Evolutionary conservation across 1,140 invertebrate genomes (phyloP).

Genomic region (Melipona quadrifasciata): DNA sequence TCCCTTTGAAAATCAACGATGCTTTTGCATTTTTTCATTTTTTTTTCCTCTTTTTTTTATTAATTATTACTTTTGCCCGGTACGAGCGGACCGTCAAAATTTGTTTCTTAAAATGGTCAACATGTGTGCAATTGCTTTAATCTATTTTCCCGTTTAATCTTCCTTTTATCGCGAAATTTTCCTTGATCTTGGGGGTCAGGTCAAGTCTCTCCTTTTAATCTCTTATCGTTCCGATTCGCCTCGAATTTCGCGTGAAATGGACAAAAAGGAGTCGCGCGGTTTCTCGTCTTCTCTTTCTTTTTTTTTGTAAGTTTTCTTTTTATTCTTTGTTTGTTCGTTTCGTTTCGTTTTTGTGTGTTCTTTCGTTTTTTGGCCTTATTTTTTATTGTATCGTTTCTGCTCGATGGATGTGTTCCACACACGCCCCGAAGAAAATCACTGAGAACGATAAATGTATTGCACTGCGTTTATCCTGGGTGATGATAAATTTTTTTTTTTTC

Average conservation of each 20-base stretch:
- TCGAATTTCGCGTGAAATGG: background rate
- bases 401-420: background rate
- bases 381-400: constrained; percentile 1
- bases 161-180: background rate
- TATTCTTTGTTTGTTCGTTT: background rate
- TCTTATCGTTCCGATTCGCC: background rate
- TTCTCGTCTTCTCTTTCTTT: background rate
- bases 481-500: constrained; percentile 25
- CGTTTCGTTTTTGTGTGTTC: background rate
- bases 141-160: background rate
- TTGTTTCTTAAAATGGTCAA: constrained; percentile 10
- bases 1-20: constrained; percentile 43
- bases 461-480: constrained; percentile 48
- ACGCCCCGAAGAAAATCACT: constrained; percentile 26
- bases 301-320: background rate
- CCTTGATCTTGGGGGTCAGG: background rate
- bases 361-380: background rate
- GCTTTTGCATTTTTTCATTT: constrained; percentile 2
- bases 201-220: background rate
- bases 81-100: constrained; percentile 14
- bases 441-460: constrained; percentile 51
- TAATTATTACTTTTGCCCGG: background rate
- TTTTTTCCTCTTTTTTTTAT: background rate
- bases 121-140: background rate
- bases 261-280: background rate